These are phyloP conservation scores for Candoia aspera DNA, from an alignment of 2,113 vertebrate species.

Conservation along the genomic window DNA sequence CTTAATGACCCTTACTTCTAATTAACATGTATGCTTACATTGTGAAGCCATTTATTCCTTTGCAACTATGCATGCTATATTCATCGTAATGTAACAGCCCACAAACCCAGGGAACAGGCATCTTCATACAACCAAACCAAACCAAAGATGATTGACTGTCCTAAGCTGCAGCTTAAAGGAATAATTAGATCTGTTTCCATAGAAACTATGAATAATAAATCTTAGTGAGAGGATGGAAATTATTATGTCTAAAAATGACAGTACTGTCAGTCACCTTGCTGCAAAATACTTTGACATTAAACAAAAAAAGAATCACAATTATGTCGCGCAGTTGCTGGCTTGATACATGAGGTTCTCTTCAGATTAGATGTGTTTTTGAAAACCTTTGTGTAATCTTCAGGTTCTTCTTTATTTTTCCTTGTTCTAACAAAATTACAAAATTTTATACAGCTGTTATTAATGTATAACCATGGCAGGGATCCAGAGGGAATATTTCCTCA, in stretches of 20 bases:
- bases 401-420: background rate
- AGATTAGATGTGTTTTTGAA: background rate
- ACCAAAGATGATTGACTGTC: background rate
- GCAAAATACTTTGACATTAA: conserved; percentile 8
- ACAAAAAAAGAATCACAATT: background rate
- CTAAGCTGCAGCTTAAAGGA: background rate
- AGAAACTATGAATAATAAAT: conserved; percentile 18
- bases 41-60: background rate
- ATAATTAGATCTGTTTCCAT: conserved; percentile 18
- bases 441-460: background rate
- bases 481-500: background rate
- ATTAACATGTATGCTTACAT: background rate
- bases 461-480: background rate
- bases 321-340: background rate
- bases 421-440: background rate
- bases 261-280: background rate
- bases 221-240: background rate
- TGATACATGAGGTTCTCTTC: background rate
- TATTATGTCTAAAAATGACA: conserved; percentile 21
- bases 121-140: background rate
- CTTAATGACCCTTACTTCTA: background rate
- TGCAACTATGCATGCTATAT: background rate
- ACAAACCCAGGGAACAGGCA: background rate
- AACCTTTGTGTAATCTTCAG: background rate
- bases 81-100: no score